Conservation (phyloP, 2,113 vertebrate species). For the Pampusana beccarii region DNA sequence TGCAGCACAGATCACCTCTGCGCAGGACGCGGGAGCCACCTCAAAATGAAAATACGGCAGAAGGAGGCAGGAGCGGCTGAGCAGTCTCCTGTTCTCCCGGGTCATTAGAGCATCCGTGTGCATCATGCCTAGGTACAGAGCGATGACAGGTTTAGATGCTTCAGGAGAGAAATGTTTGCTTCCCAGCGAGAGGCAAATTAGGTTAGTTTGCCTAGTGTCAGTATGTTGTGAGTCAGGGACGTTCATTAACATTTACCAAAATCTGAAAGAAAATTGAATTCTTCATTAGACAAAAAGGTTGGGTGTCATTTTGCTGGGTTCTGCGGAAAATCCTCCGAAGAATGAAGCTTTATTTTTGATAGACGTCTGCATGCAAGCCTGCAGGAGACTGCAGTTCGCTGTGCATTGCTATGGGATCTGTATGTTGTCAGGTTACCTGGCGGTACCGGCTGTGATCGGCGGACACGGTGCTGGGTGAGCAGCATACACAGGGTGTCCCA, state of each 20-base stretch:
- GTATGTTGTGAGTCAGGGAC: background rate
- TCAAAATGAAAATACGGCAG: rapidly evolving
- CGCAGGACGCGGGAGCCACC: background rate
- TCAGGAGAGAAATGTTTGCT: background rate
- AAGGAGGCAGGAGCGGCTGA: background rate
- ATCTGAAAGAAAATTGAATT: background rate
- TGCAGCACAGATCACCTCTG: background rate
- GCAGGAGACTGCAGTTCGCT: background rate
- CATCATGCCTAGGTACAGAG: background rate
- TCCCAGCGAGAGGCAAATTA: background rate
- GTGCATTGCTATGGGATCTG: rapidly evolving
- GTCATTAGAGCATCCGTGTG: background rate
- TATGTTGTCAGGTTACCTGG: background rate
- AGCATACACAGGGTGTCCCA: background rate
- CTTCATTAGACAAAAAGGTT: background rate
- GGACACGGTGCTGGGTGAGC: background rate
- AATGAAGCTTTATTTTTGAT: background rate
- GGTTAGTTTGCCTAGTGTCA: conserved; percentile 2
- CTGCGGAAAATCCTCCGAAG: background rate
- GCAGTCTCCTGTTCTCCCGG: background rate
- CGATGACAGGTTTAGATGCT: conserved; percentile 45
- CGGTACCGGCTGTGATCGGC: background rate
- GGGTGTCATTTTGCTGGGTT: background rate
- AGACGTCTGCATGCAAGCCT: background rate
- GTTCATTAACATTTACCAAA: background rate